Base-by-base conservation (phyloP, 2,797 vertebrate species). In the Psittacula echo region DNA sequence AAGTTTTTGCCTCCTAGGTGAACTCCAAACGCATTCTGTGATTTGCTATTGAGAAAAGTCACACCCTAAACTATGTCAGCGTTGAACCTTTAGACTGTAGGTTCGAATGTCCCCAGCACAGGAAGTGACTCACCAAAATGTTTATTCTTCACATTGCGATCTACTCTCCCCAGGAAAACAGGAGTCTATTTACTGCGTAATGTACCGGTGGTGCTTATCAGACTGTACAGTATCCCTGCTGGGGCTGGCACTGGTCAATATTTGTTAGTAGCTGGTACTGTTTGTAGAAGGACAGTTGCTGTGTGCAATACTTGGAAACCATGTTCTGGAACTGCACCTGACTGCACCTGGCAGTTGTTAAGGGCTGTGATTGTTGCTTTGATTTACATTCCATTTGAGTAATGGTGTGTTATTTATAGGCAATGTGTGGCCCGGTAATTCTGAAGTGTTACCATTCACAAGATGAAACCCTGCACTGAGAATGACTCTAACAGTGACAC, bases 81-180 rank as follows among this genome's bases (percentile, higher is more conserved):
- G 0, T 10, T 71, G 78, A 75, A 85, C 84, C 54, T 96, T 93
- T 73, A 78, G 53, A 66, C 65, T 18, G 3, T 24, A 9, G 2
- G 3, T 62, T 92, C 5, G 1, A 27, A 3, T 68, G 76, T 85
- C 23, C 56, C 24, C 20, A 47, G 18, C 39, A 26, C 7, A 11
- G 94, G 78, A 94, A 85, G 65, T 96, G 96, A 96, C 90, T 96
- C 92, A 94, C 27, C 19, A 4, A 73, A 66, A 18, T 81, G 76
- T 96, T 96, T 95, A 58, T 61, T 87, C 87, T 83, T 93, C 32
- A 4, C 4, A 2, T 45, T 56, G 45, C 0, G 2, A 45, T 79
- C 86, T 65, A 1, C 34, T 93, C 51, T 80, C 24, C n/a, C 27
- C 44, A 23, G 90, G 54, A 85, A 85, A 89, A 50, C 20, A 53